A percentile compares a stretch with the other conserved stretches of the same genome.
Evolutionary conservation across 2,113 vertebrate species (phyloP).

Genomic region (Malurus elegans): DNA sequence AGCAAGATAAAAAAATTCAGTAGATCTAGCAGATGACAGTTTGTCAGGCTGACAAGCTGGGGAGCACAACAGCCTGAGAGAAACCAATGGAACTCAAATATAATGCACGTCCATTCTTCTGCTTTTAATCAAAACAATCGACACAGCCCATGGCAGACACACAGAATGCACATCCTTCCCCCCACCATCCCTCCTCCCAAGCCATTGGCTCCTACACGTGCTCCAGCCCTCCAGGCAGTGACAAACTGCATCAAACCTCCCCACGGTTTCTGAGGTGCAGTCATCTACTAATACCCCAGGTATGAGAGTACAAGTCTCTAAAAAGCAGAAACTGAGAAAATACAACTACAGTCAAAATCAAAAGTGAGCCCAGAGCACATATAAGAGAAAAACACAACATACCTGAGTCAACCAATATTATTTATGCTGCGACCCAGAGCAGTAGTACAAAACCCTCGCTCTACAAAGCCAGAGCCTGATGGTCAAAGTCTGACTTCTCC

Average conservation of each 20-base stretch:
- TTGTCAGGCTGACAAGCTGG: neutral
- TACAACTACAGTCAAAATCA: neutral
- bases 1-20: neutral
- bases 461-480: neutral
- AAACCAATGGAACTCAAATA: neutral
- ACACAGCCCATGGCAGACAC: neutral
- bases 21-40: neutral
- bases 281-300: neutral
- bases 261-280: neutral
- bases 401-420: neutral
- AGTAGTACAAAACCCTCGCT: neutral
- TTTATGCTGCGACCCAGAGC: slow-evolving; percentile 23
- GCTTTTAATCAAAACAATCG: neutral
- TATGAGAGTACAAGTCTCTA: neutral
- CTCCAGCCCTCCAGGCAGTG: neutral
- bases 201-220: neutral
- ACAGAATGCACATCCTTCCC: neutral
- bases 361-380: neutral
- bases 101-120: neutral
- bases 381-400: neutral
- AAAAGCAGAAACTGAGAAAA: neutral
- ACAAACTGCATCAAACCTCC: neutral
- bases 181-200: neutral
- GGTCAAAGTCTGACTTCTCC: slow-evolving; percentile 3
- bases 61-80: neutral